phyloP scores from a whole-genome alignment of 2,113 vertebrate species.

The Pygoscelis adeliae region DNA sequence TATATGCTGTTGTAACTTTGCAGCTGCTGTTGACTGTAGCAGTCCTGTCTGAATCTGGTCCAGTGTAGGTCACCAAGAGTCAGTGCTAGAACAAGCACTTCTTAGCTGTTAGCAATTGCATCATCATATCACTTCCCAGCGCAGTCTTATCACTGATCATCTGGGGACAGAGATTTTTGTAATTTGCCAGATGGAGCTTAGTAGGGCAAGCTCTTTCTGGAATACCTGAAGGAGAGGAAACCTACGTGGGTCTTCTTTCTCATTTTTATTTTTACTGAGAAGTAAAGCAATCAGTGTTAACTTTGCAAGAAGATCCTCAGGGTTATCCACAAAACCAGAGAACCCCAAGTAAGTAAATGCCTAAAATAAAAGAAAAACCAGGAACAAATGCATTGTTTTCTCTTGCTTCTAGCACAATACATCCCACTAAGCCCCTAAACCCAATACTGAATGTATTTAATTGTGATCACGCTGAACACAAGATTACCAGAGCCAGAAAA shows the following conservation, averaged over 20 bases:
- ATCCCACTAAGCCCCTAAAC: constrained; percentile 47
- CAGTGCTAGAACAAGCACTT: not conserved
- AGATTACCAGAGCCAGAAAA: constrained; percentile 50
- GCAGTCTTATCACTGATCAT: constrained; percentile 10
- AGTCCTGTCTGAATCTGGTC: not conserved
- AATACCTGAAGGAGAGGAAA: not conserved
- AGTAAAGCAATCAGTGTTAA: not conserved
- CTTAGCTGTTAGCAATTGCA: not conserved
- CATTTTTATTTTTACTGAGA: not conserved
- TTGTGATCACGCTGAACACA: constrained; percentile 53
- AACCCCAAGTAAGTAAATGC: constrained; percentile 27
- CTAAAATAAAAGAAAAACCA: constrained; percentile 20
- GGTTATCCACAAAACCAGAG: constrained; percentile 30
- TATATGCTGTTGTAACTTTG: not conserved
- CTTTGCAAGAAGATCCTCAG: constrained; percentile 1
- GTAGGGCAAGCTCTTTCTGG: not conserved
- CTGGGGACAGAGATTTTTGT: not conserved
- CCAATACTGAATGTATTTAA: constrained; percentile 47
- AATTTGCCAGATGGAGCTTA: not conserved
- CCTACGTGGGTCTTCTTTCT: not conserved
- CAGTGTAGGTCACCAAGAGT: not conserved
- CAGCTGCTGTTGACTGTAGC: not conserved
- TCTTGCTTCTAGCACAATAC: constrained; percentile 56
- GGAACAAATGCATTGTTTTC: constrained; percentile 54
- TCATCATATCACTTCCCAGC: not conserved